These are phyloP conservation scores for Apocheima hispidaria DNA, from an alignment of 2,888 invertebrate genomes.

Conservation along the genomic window DNA sequence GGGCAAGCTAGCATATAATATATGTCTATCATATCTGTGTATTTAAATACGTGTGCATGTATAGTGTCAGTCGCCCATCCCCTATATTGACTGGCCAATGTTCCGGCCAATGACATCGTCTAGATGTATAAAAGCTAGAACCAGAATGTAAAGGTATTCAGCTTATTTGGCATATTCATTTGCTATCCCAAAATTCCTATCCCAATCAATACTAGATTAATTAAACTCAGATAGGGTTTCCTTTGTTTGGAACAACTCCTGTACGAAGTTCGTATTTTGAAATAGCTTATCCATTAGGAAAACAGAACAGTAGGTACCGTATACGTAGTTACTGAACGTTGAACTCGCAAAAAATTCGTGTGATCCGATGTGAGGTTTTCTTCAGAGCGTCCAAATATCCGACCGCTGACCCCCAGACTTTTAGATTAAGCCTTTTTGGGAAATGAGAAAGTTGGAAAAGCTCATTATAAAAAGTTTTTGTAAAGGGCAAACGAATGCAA, in stretches of 20 bases:
- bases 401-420: conserved; percentile 14
- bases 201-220: conserved; percentile 2
- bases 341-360: not conserved
- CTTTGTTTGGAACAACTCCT: not conserved
- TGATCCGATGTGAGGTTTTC: not conserved
- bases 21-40: too few species aligned
- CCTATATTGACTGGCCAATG: conserved; percentile 34
- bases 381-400: conserved; percentile 2
- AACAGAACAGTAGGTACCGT: not conserved
- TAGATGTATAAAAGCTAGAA: not conserved
- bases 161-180: not conserved
- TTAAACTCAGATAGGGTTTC: not conserved
- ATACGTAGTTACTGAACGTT: not conserved
- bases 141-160: not conserved
- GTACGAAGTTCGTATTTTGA: not conserved
- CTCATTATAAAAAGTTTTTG: conserved; percentile 21
- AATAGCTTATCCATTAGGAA: not conserved
- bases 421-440: conserved; percentile 17
- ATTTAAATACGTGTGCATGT: not conserved
- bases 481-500: conserved; percentile 25
- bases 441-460: conserved; percentile 14
- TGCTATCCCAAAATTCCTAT: not conserved
- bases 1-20: too few species aligned
- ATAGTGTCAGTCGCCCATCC: conserved; percentile 23
- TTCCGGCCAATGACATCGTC: conserved; percentile 19